Conservation (phyloP, 2,797 vertebrate species). For the Apogon hyalosoma region DNA sequence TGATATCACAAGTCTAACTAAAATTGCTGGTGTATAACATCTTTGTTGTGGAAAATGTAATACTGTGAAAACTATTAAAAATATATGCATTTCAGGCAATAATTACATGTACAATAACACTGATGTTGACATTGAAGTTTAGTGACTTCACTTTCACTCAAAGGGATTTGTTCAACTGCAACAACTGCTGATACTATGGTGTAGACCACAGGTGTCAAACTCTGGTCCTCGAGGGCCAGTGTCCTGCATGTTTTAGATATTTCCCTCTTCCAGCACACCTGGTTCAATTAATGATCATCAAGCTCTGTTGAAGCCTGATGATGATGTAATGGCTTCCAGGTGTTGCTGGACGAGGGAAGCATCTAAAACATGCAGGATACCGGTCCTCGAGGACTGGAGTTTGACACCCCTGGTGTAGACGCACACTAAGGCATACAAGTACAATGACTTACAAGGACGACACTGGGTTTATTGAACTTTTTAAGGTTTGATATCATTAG, state of each 20-base stretch:
- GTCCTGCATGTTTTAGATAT: too few relatives aligned
- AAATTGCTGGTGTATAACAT: too few relatives aligned
- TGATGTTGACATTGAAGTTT: constrained; percentile 14
- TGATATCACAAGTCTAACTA: constrained; percentile 22
- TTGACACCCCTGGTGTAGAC: neutral
- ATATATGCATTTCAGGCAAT: neutral
- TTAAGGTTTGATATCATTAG: neutral
- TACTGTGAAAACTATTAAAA: neutral
- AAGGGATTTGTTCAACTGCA: constrained; percentile 10
- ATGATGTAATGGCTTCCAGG: too few relatives aligned
- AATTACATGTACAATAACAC: constrained; percentile 16
- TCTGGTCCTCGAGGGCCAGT: too few relatives aligned
- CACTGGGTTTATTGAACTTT: constrained; percentile 1
- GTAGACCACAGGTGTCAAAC: too few relatives aligned
- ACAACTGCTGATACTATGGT: neutral
- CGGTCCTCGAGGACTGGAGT: too few relatives aligned
- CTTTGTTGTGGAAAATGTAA: neutral
- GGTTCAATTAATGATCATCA: too few relatives aligned
- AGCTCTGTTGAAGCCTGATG: too few relatives aligned
- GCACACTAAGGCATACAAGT: neutral
- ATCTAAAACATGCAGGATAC: too few relatives aligned
- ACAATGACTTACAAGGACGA: neutral
- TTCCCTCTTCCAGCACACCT: too few relatives aligned
- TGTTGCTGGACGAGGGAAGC: too few relatives aligned
- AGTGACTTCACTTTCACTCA: neutral